These are phyloP conservation scores for Pomacea canaliculata DNA, from an alignment of 2,888 invertebrate genomes.

Conservation along the genomic window DNA sequence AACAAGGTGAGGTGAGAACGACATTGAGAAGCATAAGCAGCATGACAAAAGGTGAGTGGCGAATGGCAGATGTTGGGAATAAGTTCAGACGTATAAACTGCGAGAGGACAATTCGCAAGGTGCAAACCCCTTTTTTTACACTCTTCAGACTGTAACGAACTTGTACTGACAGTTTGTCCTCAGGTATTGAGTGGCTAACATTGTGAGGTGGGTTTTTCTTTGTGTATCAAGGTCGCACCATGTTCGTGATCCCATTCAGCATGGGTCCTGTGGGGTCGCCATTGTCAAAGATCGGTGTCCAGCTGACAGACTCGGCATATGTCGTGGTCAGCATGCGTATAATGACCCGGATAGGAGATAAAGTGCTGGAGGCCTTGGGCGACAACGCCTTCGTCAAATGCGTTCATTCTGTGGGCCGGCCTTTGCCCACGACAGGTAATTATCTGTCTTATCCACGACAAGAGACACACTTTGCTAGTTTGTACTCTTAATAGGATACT, in stretches of 20 bases:
- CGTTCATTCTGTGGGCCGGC: slow-evolving; percentile 92
- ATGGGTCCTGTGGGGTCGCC: slow-evolving; percentile 98
- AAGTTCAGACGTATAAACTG: no score
- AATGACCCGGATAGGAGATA: slow-evolving; percentile 93
- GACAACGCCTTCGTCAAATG: slow-evolving; percentile 86
- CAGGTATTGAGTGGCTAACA: background rate
- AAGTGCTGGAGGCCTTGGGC: slow-evolving; percentile 73
- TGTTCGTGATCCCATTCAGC: slow-evolving; percentile 98
- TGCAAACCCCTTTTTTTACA: background rate
- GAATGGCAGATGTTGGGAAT: no score
- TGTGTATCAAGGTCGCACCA: slow-evolving; percentile 79
- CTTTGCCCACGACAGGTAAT: slow-evolving; percentile 76
- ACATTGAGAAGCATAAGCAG: no score
- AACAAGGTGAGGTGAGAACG: no score
- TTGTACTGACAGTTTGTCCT: no score
- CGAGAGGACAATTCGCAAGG: no score
- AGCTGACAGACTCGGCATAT: slow-evolving; percentile 96
- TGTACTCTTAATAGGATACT: no score
- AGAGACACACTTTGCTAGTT: no score
- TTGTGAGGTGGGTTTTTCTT: background rate
- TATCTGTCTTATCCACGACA: background rate
- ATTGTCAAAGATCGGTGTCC: slow-evolving; percentile 94
- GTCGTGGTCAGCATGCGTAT: slow-evolving; percentile 98
- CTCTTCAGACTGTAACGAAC: background rate
- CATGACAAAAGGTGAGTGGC: no score